Base-by-base conservation (phyloP, 2,797 vertebrate genomes). In the Amblyraja radiata region DNA sequence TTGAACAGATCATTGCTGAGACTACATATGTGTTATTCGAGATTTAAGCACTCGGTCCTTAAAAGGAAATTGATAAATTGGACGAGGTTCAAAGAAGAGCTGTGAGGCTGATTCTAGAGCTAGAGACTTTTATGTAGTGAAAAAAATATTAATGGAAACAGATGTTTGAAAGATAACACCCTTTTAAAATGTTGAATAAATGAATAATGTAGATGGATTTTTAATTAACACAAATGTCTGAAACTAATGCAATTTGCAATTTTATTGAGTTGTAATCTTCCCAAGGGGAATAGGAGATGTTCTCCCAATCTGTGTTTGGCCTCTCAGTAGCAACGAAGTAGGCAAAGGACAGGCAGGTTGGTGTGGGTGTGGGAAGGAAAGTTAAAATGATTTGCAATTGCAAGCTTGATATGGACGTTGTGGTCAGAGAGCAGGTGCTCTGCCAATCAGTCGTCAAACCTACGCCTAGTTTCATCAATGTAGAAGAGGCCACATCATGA, bases 1-100 rank as follows among this genome's bases (percentile, higher is more conserved):
- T 91, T 91, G 90, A 73, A 74, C 39, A 91, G 68, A 74, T 74
- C 90, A 74, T 91, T 91, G 68, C 25, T 54, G 23, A 73, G 36
- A 39, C 90, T 36, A 74, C 39, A 92, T 92, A 74, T 92, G 36
- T 71, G 73, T 23, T 92, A 36, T 76, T 73, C 76, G 68, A 76
- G 46, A 76, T 74, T 92, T 74, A 74, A 63, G 39, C 68, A 91
- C 71, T 9, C 36, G 36, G 13, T 10, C 68, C 23, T 91, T 65
- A 46, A 91, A 92, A n/a, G 21, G 23, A 74, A 46, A 54, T 74
- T 91, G 71, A 92, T 92, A 54, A 25, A 54, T 76, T 92, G 90
- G 90, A 54, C 16, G 39, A 36, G 36, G 36, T 73, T 74, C 88
- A 46, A 36, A 73, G 90, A 74, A 92, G 10, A 76, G 25, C 90